A percentile compares a stretch with the other conserved stretches of the same genome.
These are phyloP conservation scores for Pantherophis alleghaniensis DNA, from an alignment of 2,797 vertebrate genomes.

Conservation along the genomic window DNA sequence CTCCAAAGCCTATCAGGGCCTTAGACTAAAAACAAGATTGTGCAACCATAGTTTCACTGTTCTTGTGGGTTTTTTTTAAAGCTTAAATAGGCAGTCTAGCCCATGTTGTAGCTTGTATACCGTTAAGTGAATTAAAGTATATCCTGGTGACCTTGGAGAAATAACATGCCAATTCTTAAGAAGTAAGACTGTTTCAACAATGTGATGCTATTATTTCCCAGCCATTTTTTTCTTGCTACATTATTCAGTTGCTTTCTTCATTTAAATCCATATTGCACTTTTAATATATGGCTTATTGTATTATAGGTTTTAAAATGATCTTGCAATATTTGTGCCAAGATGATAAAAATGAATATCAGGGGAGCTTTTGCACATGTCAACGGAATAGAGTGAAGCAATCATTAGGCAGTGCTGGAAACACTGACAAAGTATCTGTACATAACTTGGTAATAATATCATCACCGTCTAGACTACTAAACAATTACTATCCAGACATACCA, in stretches of 20 bases:
- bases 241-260: slow-evolving; percentile 46
- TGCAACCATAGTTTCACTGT: neutral
- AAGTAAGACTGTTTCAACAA: neutral
- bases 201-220: neutral
- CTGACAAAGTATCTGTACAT: slow-evolving; percentile 76
- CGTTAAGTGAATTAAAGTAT: neutral
- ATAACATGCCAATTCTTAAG: neutral
- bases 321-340: slow-evolving; percentile 61
- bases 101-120: neutral
- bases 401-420: slow-evolving; percentile 75
- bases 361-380: slow-evolving; percentile 70
- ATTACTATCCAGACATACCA: slow-evolving; percentile 77
- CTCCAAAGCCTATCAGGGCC: neutral
- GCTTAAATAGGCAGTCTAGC: neutral
- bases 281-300: slow-evolving; percentile 50
- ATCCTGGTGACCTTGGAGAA: neutral
- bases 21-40: neutral
- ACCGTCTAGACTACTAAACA: slow-evolving; percentile 80
- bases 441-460: slow-evolving; percentile 79
- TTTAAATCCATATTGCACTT: slow-evolving; percentile 39
- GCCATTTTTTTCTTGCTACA: slow-evolving; percentile 28
- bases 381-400: slow-evolving; percentile 70
- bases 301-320: slow-evolving; percentile 52
- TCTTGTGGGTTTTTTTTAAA: neutral
- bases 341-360: slow-evolving; percentile 70